Base-by-base conservation (phyloP, 2,113 vertebrate genomes). In the Labrus mixtus region DNA sequence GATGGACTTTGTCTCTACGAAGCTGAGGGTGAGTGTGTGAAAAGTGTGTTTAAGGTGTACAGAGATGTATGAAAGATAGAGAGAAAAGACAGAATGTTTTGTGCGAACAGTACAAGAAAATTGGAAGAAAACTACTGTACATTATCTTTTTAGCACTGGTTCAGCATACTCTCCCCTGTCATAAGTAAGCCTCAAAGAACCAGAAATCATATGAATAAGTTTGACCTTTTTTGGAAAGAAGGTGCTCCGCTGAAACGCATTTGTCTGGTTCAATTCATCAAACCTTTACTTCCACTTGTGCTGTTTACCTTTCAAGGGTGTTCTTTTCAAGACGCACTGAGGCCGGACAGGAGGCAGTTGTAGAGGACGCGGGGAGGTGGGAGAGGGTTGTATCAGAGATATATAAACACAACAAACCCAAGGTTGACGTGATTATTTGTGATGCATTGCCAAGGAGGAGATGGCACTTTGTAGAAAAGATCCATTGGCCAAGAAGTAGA, bases 261-360 rank as follows among this genome's bases (percentile, higher is more conserved):
- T 69, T 73, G 20, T 39, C 67, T 12, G 43, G 19, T 79, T 77
- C 69, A 63, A 83, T 83, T 78, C 75, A 61, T 29, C 46, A 36
- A 19, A 41, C 3, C 41, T 10, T 36, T 60, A 20, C 59, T 50
- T 73, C 37, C 50, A 0, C 46, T 66, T 65, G 56, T 60, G 59
- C 73, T 68, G 56, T 86, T 89, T 80, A 80, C 73, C 69, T 86
- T 79, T 91, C 89, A 91, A 91, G 90, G 86, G 78, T 74, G 10
- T 67, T 71, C 66, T 68, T 73, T 73, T 76, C 13, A 50, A 59
- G 65, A 58, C 19, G 58, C 63, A 29, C 20, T 6, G 62, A 51
- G 46, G 58, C 54, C 23, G 87, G 81, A 87, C 78, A 80, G 76
- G 48, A 29, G 66, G 37, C 64, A 56, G 73, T 64, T n/a, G 1